phyloP scores from a whole-genome alignment of 1,140 invertebrate species.

The Cephus cinctus region DNA sequence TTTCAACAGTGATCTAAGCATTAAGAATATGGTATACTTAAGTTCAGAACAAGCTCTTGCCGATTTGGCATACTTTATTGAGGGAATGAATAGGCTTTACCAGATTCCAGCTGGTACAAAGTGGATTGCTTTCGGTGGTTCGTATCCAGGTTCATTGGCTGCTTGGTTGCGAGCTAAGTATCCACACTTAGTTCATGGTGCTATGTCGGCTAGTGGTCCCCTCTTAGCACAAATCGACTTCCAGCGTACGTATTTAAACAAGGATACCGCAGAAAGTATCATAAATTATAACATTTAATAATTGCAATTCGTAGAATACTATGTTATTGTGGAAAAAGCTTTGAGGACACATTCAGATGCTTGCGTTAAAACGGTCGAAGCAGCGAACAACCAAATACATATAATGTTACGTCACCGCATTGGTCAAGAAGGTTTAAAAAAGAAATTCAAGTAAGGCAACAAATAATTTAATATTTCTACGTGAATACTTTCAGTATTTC shows the following conservation, averaged over 20 bases:
- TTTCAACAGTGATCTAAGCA: conserved; percentile 72
- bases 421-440: conserved; percentile 64
- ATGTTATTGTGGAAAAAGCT: conserved; percentile 69
- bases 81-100: conserved; percentile 65
- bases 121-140: conserved; percentile 92
- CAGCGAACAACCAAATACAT: conserved; percentile 66
- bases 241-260: conserved; percentile 56
- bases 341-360: conserved; percentile 61
- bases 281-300: conserved; percentile 15
- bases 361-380: conserved; percentile 65
- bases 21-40: conserved; percentile 76
- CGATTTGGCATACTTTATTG: conserved; percentile 82
- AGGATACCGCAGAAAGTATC: conserved; percentile 7
- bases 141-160: conserved; percentile 87
- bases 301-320: conserved; percentile 68
- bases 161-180: conserved; percentile 90
- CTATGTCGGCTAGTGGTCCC: conserved; percentile 88
- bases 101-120: conserved; percentile 66
- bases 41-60: conserved; percentile 85
- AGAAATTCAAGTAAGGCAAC: conserved; percentile 66
- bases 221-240: conserved; percentile 84
- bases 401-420: conserved; percentile 61
- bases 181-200: conserved; percentile 81
- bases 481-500: conserved; percentile 12
- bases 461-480: conserved; percentile 10